phyloP scores from a whole-genome alignment of 2,797 vertebrate species.

The Melanotaenia trifasciata region DNA sequence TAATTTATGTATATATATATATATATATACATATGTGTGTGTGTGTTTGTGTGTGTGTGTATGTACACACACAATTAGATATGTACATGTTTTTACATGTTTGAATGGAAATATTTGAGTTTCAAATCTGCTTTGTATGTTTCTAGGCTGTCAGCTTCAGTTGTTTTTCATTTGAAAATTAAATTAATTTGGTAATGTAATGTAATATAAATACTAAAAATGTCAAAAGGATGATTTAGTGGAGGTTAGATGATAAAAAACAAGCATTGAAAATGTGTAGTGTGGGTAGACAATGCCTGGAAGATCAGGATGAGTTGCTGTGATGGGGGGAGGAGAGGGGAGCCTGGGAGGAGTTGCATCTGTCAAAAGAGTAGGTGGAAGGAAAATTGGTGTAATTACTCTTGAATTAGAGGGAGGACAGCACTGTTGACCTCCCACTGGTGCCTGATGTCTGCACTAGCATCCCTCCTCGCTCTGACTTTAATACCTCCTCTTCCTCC shows the following conservation, averaged over 20 bases:
- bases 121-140: no score
- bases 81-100: no score
- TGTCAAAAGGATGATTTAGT: not conserved
- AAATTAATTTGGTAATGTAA: no score
- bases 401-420: slow-evolving; percentile 61
- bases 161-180: no score
- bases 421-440: slow-evolving; percentile 32
- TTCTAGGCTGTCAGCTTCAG: no score
- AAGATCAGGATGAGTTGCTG: slow-evolving; percentile 15
- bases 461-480: slow-evolving; percentile 12
- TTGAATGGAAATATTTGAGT: no score
- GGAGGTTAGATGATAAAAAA: no score
- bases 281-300: not conserved
- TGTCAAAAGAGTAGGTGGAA: slow-evolving; percentile 42
- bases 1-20: no score
- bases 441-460: slow-evolving; percentile 30
- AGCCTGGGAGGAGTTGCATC: slow-evolving; percentile 31
- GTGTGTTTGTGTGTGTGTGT: no score
- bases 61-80: no score
- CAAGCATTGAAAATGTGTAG: not conserved
- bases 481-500: slow-evolving; percentile 8
- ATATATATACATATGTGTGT: no score
- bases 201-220: no score
- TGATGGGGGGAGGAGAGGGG: slow-evolving; percentile 2
- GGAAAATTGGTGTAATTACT: slow-evolving; percentile 63